Percentiles rank a stretch among this genome's conserved stretches.
These are phyloP conservation scores for Lasioglossum pauxillum DNA, from an alignment of 2,888 invertebrate species.

Conservation along the genomic window DNA sequence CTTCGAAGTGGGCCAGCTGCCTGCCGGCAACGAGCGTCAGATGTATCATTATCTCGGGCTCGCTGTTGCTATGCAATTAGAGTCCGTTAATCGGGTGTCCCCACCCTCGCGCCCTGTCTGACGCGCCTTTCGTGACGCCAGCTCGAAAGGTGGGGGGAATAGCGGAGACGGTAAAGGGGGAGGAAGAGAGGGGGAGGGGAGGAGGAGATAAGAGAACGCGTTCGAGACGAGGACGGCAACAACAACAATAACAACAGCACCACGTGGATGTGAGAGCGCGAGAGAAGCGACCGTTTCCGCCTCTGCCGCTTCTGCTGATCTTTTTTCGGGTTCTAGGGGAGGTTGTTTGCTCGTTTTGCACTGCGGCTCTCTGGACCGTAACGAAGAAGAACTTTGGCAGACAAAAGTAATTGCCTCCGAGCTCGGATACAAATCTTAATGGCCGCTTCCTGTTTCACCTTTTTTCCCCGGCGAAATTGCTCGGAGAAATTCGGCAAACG, in stretches of 20 bases:
- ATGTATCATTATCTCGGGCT: conserved; percentile 83
- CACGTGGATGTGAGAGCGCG: conserved; percentile 75
- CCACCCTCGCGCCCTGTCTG: conserved; percentile 58
- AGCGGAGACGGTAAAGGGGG: neutral
- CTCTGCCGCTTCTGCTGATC: conserved; percentile 21
- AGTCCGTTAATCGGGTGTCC: conserved; percentile 81
- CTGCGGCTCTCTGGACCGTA: conserved; percentile 34
- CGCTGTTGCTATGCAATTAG: conserved; percentile 84
- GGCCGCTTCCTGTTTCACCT: conserved; percentile 22
- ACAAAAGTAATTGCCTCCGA: conserved; percentile 23
- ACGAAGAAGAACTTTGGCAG: conserved; percentile 57
- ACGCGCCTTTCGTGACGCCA: conserved; percentile 69
- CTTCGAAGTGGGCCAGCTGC: conserved; percentile 79
- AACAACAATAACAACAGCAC: conserved; percentile 79
- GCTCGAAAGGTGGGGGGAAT: conserved; percentile 21
- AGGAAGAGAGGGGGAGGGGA: neutral
- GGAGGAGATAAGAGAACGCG: conserved; percentile 33
- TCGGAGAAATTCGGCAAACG: neutral
- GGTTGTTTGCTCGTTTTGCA: conserved; percentile 36
- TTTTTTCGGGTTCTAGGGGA: conserved; percentile 32
- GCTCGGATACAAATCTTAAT: conserved; percentile 52
- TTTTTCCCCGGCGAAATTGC: conserved; percentile 8
- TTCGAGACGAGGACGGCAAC: conserved; percentile 75
- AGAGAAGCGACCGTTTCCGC: conserved; percentile 21
- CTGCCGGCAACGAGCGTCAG: conserved; percentile 78